Evolutionary conservation across 2,113 vertebrate species (phyloP), one percentile per base, ranked within the genome.

Genomic region (Elanoides forficatus): DNA sequence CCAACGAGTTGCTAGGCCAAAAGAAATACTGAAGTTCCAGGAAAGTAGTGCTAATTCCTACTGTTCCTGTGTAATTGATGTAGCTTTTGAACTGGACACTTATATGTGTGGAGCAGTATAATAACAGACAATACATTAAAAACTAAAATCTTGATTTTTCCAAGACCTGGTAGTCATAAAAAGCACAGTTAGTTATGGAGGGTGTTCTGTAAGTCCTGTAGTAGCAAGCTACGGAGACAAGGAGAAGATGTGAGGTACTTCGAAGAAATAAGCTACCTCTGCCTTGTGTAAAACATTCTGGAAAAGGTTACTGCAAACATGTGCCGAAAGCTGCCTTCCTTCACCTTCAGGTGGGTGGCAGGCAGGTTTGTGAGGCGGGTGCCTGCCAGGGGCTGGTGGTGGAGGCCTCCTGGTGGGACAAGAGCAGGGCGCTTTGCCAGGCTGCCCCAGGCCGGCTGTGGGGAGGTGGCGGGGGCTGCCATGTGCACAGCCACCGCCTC

Each of bases 291-390:
- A 43, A 91, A 50, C 43, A 14, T 29, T 45, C 62, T n/a, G 43
- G 25, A 43, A 60, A 88, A 63, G 47, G 58, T 71, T 63, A 30
- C 18, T 4, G n/a, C 45, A 11, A 48, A 17, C 7, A 1, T 1
- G 32, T 29, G 45, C 38, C 27, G 18, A 34, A 30, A 80, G 48
- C 67, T n/a, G 7, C 50, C n/a, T 50, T 2, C 36, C 36, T 30
- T 36, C 30, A 0, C 6, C 0, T 21, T 16, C 38, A 3, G 30
- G 59, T 5, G 32, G 42, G 50, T 17, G 65, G n/a, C n/a, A 18
- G 86, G 3, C n/a, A 25, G 52, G 53, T 19, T 11, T 29, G 62
- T 8, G 8, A 9, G 66, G 65, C 34, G 7, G 71, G 9, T 25
- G 70, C 45, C 20, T 36, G 36, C 14, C n/a, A 5, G 48, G 45